Evolutionary conservation across 2,888 invertebrate species (phyloP).

Genomic region (Nomada lathburiana): DNA sequence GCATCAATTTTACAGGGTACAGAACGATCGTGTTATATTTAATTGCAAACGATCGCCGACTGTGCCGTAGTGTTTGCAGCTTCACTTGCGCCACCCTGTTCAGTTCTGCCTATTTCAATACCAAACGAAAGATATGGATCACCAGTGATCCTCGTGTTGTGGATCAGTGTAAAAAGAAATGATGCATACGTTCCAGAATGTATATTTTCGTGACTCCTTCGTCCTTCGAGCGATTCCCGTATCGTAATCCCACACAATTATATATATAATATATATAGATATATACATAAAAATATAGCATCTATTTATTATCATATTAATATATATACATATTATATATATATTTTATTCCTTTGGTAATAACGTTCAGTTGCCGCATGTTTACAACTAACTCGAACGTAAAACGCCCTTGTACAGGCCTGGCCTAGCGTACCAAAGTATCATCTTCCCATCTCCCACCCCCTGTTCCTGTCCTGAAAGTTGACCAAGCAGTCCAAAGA

Average conservation of each 20-base stretch:
- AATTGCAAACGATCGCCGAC: background rate
- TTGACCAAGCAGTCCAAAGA: constrained; percentile 62
- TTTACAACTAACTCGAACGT: constrained; percentile 76
- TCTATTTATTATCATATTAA: constrained; percentile 68
- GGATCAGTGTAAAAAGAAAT: background rate
- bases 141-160: constrained; percentile 21
- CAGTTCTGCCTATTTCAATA: background rate
- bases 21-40: background rate
- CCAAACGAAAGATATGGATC: constrained; percentile 13
- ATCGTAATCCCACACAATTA: constrained; percentile 55
- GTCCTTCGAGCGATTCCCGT: constrained; percentile 60
- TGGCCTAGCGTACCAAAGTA: constrained; percentile 84
- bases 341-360: constrained; percentile 56
- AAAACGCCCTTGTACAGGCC: constrained; percentile 77
- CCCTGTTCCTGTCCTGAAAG: constrained; percentile 36
- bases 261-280: constrained; percentile 30
- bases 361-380: constrained; percentile 77
- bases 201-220: constrained; percentile 51
- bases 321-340: constrained; percentile 61
- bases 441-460: constrained; percentile 38
- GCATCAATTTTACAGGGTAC: too few species aligned
- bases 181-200: constrained; percentile 9
- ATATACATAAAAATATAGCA: constrained; percentile 35
- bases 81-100: constrained; percentile 18
- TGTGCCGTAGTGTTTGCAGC: constrained; percentile 13